A percentile compares a stretch with the other conserved stretches of the same genome.
These are phyloP conservation scores for Origma solitaria DNA, from an alignment of 2,113 vertebrate genomes.

Conservation along the genomic window DNA sequence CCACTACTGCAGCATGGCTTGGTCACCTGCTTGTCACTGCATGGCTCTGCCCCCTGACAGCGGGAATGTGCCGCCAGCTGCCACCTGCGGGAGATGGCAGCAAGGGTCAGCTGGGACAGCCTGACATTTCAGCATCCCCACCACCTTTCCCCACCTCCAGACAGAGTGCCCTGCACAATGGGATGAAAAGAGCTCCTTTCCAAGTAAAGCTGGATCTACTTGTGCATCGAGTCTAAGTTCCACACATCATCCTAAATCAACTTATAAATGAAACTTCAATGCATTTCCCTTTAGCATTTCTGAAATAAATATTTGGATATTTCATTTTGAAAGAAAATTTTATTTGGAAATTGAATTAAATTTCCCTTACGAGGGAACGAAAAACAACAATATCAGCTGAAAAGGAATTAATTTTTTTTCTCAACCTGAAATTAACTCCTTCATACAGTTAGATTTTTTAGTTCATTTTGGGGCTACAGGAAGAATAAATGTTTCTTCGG, in stretches of 20 bases:
- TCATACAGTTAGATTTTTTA: background rate
- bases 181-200: background rate
- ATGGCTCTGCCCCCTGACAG: background rate
- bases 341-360: background rate
- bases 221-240: background rate
- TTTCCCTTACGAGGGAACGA: background rate
- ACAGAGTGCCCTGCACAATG: accelerated
- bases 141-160: background rate
- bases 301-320: background rate
- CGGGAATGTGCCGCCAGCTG: background rate
- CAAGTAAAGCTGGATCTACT: background rate
- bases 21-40: background rate
- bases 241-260: background rate
- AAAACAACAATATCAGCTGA: background rate
- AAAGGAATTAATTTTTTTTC: background rate
- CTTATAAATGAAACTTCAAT: background rate
- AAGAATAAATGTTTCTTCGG: background rate
- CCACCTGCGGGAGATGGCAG: background rate
- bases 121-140: background rate
- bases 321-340: background rate
- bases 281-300: background rate
- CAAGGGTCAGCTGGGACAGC: background rate
- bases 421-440: background rate
- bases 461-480: background rate
- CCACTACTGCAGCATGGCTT: accelerated